A percentile compares a stretch with the other conserved stretches of the same genome.
Conservation (phyloP, 1,140 invertebrate genomes). For the Sitobion miscanthi region DNA sequence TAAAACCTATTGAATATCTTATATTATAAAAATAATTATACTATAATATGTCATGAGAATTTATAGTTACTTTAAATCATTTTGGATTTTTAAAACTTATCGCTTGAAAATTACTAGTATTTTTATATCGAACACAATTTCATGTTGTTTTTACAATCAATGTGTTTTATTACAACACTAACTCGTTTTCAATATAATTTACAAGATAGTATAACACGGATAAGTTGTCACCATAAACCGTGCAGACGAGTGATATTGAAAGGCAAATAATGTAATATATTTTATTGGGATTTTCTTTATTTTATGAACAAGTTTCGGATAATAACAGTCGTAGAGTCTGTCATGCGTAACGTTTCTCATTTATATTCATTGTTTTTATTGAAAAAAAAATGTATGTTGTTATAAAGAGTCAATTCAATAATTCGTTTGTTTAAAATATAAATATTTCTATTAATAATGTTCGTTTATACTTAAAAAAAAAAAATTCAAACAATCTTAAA, state of each 20-base stretch:
- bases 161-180: neutral
- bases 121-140: neutral
- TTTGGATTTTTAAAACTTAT: neutral
- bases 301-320: neutral
- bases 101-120: neutral
- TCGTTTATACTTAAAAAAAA: too few relatives aligned
- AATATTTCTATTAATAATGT: too few relatives aligned
- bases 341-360: neutral
- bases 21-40: too few relatives aligned
- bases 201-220: neutral
- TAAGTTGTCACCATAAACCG: neutral
- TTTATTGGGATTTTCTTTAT: neutral
- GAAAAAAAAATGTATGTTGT: neutral
- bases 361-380: neutral
- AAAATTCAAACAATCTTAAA: too few relatives aligned
- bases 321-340: neutral
- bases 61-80: too few relatives aligned
- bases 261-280: neutral
- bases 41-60: too few relatives aligned
- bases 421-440: too few relatives aligned
- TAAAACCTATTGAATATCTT: too few relatives aligned
- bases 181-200: neutral
- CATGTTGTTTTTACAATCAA: too few relatives aligned
- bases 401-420: too few relatives aligned
- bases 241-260: neutral